Evolutionary conservation across 2,888 invertebrate species (phyloP).

Genomic region (Criorhina ranunculi): DNA sequence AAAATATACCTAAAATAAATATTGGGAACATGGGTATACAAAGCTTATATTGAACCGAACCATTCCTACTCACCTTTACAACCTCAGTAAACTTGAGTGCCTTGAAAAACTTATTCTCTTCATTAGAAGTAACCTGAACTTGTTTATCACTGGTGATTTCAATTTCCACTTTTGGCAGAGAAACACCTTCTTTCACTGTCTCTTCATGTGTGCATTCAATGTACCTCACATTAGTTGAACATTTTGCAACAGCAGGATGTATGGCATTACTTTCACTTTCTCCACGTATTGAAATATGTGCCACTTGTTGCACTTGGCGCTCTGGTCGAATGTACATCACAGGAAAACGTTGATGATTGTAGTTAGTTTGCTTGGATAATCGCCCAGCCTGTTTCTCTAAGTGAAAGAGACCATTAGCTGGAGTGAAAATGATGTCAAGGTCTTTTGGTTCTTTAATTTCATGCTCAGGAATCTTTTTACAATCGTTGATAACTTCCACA

Average conservation of each 20-base stretch:
- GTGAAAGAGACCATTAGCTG: constrained; percentile 16
- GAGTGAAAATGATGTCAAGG: constrained; percentile 7
- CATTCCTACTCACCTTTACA: not conserved
- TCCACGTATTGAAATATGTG: constrained; percentile 43
- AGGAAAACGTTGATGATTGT: constrained; percentile 40
- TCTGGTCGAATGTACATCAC: constrained; percentile 61
- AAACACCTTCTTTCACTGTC: not conserved
- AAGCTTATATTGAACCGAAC: too few relatives aligned
- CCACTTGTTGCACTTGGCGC: constrained; percentile 40
- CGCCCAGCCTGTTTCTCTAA: constrained; percentile 16
- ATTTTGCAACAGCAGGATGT: not conserved
- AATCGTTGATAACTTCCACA: not conserved
- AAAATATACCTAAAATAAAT: too few relatives aligned
- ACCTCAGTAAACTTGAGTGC: constrained; percentile 1
- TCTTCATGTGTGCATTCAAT: constrained; percentile 25
- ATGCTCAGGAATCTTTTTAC: not conserved
- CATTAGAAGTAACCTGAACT: not conserved
- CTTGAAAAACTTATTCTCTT: constrained; percentile 49
- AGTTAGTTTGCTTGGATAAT: constrained; percentile 26
- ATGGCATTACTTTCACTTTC: not conserved
- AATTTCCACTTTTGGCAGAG: not conserved
- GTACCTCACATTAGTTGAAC: constrained; percentile 32
- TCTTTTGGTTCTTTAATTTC: not conserved
- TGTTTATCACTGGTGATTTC: not conserved
- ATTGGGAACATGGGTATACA: too few relatives aligned